phyloP scores from a whole-genome alignment of 2,113 vertebrate species.

The Gorsachius goisagi region DNA sequence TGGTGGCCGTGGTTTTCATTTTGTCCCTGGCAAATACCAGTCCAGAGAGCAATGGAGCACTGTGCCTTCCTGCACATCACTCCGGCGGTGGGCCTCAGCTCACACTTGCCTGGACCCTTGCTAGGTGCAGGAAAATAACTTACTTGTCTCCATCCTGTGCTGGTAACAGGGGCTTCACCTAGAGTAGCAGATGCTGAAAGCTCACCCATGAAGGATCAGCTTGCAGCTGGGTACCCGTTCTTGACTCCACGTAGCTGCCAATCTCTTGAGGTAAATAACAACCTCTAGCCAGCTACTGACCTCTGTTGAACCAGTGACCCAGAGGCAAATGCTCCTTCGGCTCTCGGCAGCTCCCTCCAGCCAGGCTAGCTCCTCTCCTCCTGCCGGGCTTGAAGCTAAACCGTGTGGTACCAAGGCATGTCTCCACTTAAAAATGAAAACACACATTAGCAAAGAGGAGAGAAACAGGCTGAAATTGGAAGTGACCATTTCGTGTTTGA shows the following conservation, averaged over 20 bases:
- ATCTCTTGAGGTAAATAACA: background rate
- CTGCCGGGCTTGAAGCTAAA: background rate
- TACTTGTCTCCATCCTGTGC: background rate
- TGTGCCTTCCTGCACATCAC: background rate
- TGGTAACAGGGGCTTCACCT: background rate
- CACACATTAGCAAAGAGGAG: background rate
- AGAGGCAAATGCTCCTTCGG: background rate
- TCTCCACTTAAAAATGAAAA: constrained; percentile 11
- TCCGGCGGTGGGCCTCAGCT: background rate
- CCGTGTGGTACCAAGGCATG: background rate
- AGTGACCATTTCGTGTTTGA: constrained; percentile 48
- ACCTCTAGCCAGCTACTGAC: background rate
- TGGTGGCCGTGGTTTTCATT: background rate
- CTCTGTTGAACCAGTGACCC: background rate
- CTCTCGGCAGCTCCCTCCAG: background rate
- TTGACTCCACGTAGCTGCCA: background rate
- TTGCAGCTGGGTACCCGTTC: background rate
- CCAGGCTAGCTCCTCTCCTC: background rate
- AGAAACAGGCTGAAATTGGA: constrained; percentile 33
- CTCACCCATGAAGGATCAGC: accelerated
- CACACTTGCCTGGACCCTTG: background rate
- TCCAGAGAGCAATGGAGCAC: background rate
- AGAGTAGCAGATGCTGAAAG: background rate
- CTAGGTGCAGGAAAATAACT: background rate
- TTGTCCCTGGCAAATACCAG: background rate